Evolutionary conservation across 2,888 invertebrate genomes (phyloP).

Genomic region (Philereme vetulata): DNA sequence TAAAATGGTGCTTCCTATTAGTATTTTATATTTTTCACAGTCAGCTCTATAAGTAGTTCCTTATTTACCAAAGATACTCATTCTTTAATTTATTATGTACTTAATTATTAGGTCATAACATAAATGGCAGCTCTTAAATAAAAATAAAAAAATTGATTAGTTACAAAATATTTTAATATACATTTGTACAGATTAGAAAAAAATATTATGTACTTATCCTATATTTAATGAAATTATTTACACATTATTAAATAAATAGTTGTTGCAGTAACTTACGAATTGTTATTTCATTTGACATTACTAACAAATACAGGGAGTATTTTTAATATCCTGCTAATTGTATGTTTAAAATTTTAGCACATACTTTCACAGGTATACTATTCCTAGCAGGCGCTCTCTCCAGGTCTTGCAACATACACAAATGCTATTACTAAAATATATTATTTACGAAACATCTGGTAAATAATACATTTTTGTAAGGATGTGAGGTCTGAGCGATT

Average conservation of each 20-base stretch:
- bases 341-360: background rate
- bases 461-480: no score
- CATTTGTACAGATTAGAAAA: constrained; percentile 78
- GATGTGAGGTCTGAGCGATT: no score
- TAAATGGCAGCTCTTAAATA: background rate
- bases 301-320: constrained; percentile 16
- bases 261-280: constrained; percentile 65
- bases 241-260: constrained; percentile 78
- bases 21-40: background rate
- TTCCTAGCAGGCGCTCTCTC: background rate
- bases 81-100: background rate
- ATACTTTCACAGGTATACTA: background rate
- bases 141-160: constrained; percentile 43
- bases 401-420: background rate
- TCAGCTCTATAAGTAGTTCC: constrained; percentile 6
- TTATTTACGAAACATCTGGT: no score
- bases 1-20: background rate
- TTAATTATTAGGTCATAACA: background rate
- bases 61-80: constrained; percentile 15
- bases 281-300: constrained; percentile 57
- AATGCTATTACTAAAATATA: no score
- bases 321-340: background rate
- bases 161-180: constrained; percentile 70
- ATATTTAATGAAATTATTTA: constrained; percentile 66
- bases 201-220: constrained; percentile 71